phyloP scores from a whole-genome alignment of 2,888 invertebrate genomes.

The Bellardia pandia region DNA sequence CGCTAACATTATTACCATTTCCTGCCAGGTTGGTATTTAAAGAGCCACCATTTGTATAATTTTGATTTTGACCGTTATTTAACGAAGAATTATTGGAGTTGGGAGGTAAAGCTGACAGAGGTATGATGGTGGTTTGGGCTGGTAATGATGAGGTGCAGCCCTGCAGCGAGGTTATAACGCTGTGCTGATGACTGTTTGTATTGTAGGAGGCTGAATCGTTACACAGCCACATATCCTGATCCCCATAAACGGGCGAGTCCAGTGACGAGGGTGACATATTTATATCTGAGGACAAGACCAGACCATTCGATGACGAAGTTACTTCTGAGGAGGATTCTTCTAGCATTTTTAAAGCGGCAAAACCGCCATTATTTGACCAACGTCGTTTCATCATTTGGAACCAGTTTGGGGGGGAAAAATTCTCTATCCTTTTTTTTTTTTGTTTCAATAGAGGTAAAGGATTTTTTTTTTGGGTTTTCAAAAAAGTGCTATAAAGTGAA shows the following conservation, averaged over 20 bases:
- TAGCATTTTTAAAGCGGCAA: slow-evolving; percentile 88
- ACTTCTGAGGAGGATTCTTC: slow-evolving; percentile 91
- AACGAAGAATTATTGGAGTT: slow-evolving; percentile 61
- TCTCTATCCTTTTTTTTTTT: slow-evolving; percentile 10
- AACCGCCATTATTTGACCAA: slow-evolving; percentile 91
- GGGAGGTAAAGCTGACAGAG: slow-evolving; percentile 84
- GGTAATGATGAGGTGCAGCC: slow-evolving; percentile 84
- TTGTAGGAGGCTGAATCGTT: slow-evolving; percentile 84
- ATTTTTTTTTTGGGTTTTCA: neutral
- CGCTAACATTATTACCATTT: slow-evolving; percentile 20
- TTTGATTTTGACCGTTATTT: slow-evolving; percentile 60
- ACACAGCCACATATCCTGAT: slow-evolving; percentile 92
- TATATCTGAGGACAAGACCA: slow-evolving; percentile 88
- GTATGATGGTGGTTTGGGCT: slow-evolving; percentile 85
- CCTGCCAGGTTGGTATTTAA: slow-evolving; percentile 56
- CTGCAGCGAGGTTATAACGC: slow-evolving; percentile 83
- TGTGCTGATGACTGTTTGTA: slow-evolving; percentile 83
- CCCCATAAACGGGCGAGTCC: slow-evolving; percentile 90
- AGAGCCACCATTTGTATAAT: slow-evolving; percentile 65
- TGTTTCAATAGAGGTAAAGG: neutral
- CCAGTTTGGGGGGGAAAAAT: slow-evolving; percentile 22
- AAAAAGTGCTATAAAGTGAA: slow-evolving; percentile 35
- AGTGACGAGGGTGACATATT: slow-evolving; percentile 91
- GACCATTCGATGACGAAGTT: slow-evolving; percentile 87
- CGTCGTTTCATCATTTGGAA: slow-evolving; percentile 88